Conservation (phyloP, 2,113 vertebrate species). For the Chrysochloris asiatica region DNA sequence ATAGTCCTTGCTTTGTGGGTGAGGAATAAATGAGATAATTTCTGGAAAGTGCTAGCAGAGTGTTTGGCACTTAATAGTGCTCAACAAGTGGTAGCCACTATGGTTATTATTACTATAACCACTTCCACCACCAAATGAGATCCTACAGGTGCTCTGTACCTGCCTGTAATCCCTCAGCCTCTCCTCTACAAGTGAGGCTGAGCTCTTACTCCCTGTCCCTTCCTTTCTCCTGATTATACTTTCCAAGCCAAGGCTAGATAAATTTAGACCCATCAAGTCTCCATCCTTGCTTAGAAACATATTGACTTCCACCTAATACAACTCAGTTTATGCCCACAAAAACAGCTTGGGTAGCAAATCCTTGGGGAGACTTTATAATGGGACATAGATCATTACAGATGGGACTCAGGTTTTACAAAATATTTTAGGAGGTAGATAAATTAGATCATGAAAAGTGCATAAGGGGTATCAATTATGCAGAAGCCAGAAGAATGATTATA, state of each 20-base stretch:
- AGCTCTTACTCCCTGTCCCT: not conserved
- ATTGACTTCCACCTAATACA: constrained; percentile 55
- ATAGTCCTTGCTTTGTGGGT: not conserved
- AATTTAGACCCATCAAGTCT: not conserved
- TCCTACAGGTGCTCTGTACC: not conserved
- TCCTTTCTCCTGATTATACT: not conserved
- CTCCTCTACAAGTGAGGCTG: not conserved
- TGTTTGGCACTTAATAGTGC: not conserved
- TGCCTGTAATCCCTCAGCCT: too few relatives aligned
- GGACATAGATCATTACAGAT: constrained; percentile 84
- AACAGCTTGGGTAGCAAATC: constrained; percentile 70
- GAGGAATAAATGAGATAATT: not conserved
- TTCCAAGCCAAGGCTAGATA: not conserved
- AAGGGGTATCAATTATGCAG: constrained; percentile 84
- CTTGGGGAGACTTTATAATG: constrained; percentile 77
- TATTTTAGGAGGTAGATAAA: constrained; percentile 86
- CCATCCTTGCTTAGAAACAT: constrained; percentile 55
- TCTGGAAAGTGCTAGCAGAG: not conserved
- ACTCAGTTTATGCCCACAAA: constrained; percentile 71
- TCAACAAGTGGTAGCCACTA: fast-evolving
- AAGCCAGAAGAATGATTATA: constrained; percentile 85
- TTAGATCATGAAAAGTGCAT: constrained; percentile 86
- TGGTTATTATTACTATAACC: not conserved
- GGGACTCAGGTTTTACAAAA: constrained; percentile 85
- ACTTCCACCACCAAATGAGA: too few relatives aligned